phyloP scores from a whole-genome alignment of 2,797 vertebrate species.

The Prionace glauca region DNA sequence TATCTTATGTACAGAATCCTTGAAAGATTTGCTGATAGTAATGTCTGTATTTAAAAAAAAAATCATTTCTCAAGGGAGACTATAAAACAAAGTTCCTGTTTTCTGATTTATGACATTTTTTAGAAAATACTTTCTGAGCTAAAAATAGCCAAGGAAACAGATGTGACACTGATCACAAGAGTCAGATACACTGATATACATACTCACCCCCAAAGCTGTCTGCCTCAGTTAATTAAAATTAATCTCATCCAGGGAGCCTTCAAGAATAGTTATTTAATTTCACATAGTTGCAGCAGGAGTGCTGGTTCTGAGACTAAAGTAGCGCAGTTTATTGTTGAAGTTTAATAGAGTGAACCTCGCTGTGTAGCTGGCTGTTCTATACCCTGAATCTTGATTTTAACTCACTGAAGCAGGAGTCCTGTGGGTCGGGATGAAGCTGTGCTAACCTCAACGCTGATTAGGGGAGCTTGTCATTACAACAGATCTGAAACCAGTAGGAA shows the following conservation, averaged over 20 bases:
- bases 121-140: not conserved
- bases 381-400: not conserved
- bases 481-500: not conserved
- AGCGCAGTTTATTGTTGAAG: not conserved
- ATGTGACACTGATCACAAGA: not conserved
- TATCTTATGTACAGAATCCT: not conserved
- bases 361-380: not conserved
- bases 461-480: not conserved
- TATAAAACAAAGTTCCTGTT: not conserved
- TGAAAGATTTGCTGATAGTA: not conserved
- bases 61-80: not conserved
- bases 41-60: not conserved
- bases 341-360: not conserved
- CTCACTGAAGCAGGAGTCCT: not conserved
- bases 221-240: not conserved
- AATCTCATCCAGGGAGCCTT: not conserved
- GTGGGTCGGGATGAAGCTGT: not conserved
- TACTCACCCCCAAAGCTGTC: not conserved
- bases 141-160: slow-evolving; percentile 25
- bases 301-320: not conserved
- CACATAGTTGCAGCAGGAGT: not conserved
- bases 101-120: not conserved
- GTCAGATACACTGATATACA: too few relatives aligned
- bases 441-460: not conserved
- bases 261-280: not conserved